A percentile compares a stretch with the other conserved stretches of the same genome.
These are phyloP conservation scores for Invenusta paracnida DNA, from an alignment of 2,888 invertebrate species.

Conservation along the genomic window DNA sequence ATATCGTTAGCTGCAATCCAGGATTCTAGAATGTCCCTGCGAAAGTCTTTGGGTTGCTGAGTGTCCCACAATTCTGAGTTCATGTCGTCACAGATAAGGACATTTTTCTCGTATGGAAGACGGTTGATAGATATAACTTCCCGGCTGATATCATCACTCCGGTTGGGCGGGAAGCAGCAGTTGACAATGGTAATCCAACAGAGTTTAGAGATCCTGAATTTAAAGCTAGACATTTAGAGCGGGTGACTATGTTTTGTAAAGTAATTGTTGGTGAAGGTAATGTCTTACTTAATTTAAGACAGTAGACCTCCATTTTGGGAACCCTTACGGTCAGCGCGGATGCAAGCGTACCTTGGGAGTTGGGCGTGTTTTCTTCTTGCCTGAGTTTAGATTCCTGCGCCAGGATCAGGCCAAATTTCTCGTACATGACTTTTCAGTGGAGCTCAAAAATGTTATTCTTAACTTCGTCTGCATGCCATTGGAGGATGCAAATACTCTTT, in stretches of 20 bases:
- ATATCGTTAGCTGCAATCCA: not conserved
- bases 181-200: not conserved
- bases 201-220: not conserved
- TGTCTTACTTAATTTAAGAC: not conserved
- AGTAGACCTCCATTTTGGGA: not conserved
- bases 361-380: not conserved
- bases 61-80: too few relatives aligned
- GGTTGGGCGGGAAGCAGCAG: not conserved
- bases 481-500: not conserved
- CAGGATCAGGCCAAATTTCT: not conserved
- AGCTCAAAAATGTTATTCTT: not conserved
- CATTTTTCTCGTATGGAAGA: not conserved
- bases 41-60: not conserved
- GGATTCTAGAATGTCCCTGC: not conserved
- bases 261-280: not conserved
- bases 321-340: not conserved
- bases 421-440: not conserved
- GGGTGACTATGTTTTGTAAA: not conserved
- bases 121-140: too few relatives aligned
- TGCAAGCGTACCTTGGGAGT: not conserved
- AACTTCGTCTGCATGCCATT: too few relatives aligned
- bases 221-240: not conserved
- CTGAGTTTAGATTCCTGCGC: not conserved
- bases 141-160: not conserved
- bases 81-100: not conserved